phyloP scores from a whole-genome alignment of 2,888 invertebrate species.

The Oxycera nigricornis region DNA sequence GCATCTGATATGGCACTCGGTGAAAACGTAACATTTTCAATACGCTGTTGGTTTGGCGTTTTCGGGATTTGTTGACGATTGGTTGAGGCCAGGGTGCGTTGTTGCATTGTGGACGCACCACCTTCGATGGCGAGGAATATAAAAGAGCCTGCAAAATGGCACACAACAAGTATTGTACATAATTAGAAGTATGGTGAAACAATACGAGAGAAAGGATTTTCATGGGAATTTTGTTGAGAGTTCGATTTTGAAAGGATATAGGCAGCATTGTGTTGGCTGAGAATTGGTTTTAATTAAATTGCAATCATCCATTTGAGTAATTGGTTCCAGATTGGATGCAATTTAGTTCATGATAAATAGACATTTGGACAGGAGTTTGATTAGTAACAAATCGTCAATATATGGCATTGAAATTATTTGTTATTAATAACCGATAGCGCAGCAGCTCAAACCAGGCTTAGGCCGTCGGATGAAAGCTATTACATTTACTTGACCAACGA shows the following conservation, averaged over 20 bases:
- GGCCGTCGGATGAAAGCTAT: too few relatives aligned
- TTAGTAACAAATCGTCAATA: too few relatives aligned
- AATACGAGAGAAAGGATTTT: neutral
- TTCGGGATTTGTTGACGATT: slow-evolving; percentile 56
- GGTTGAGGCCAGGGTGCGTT: slow-evolving; percentile 66
- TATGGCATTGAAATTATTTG: too few relatives aligned
- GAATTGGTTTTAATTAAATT: neutral
- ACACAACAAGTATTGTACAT: neutral
- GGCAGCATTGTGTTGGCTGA: neutral
- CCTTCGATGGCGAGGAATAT: slow-evolving; percentile 87
- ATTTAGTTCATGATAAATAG: neutral
- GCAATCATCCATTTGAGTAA: neutral
- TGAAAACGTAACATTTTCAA: slow-evolving; percentile 56
- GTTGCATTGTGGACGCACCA: slow-evolving; percentile 63
- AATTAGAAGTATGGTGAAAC: neutral
- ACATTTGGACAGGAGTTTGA: neutral
- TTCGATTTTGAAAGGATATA: neutral
- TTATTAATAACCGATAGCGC: too few relatives aligned
- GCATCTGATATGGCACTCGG: slow-evolving; percentile 59
- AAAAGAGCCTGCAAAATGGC: slow-evolving; percentile 70
- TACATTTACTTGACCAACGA: too few relatives aligned
- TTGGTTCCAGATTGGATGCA: neutral
- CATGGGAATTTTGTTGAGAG: neutral
- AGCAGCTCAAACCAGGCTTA: too few relatives aligned
- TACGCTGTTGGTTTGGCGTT: slow-evolving; percentile 53